Evolutionary conservation across 2,113 vertebrate species (phyloP), one percentile per base, ranked within the genome.

Genomic region (Zingel zingel): DNA sequence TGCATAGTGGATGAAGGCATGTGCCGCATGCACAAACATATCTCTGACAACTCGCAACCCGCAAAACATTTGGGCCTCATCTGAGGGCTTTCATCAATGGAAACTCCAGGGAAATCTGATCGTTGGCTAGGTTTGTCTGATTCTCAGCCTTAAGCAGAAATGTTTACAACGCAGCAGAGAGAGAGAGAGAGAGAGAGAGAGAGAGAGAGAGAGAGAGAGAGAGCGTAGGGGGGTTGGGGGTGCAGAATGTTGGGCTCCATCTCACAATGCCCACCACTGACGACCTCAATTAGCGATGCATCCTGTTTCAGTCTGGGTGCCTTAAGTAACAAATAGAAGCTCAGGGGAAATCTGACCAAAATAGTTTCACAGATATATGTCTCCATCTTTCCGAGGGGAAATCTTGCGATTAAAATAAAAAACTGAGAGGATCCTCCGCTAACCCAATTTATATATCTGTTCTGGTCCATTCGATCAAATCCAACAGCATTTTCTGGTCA

Each of bases 51-150:
- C 48, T 33, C 4, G 27, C 45, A 56, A 39, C 25, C 59, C 2
- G 21, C 73, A 36, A 51, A 72, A 70, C 79, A 84, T 81, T 77
- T 33, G 18, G 58, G 69, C 69, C 64, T 81, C 77, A 58, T 79
- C 66, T 75, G 69, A 74, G 13, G 53, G 45, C 19, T 86, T 85
- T 88, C 71, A 79, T 90, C 67, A 79, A 53, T 57, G 66, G 45
- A 70, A 77, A 85, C 88, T 81, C 80, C 0, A 4, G 90, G 88
- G 91, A 90, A 91, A 92, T 91, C 67, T 80, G 76, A 18, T 21
- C 21, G 63, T 45, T 82, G 83, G 81, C 51, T 5, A 7, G n/a
- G 56, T 80, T 76, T 11, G 13, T 45, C 54, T 33, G 77, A 86
- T 69, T 65, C 82, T 72, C 48, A 74, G 66, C 45, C 59, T 56